These are phyloP conservation scores for Euwallacea fornicatus DNA, from an alignment of 1,140 invertebrate genomes.

Conservation along the genomic window DNA sequence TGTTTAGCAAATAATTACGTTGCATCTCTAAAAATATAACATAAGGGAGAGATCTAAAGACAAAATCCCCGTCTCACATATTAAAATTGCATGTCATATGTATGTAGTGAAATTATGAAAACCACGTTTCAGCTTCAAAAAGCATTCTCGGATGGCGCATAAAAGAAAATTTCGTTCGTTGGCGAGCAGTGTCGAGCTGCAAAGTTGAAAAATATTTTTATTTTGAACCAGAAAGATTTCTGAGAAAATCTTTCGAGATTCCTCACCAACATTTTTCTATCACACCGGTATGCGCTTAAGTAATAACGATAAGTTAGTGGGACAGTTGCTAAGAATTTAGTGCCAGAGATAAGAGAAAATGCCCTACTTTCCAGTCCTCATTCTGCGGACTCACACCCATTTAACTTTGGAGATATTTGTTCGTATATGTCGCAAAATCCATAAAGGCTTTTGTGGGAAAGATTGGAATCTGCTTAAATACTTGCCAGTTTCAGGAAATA, in stretches of 20 bases:
- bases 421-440: too few relatives aligned
- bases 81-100: neutral
- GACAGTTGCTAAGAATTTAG: slow-evolving; percentile 10
- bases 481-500: neutral
- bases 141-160: neutral
- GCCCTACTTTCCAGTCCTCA: neutral
- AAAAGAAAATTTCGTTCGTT: neutral
- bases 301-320: slow-evolving; percentile 10
- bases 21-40: too few relatives aligned
- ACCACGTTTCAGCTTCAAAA: neutral
- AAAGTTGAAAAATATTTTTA: slow-evolving; percentile 1
- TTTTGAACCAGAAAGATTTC: neutral
- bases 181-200: neutral
- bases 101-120: neutral
- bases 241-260: slow-evolving; percentile 1
- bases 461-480: neutral
- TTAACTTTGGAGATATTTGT: too few relatives aligned
- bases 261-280: slow-evolving; percentile 2
- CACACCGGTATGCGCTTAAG: slow-evolving; percentile 4
- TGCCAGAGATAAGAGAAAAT: slow-evolving; percentile 3
- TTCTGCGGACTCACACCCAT: too few relatives aligned
- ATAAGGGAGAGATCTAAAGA: too few relatives aligned
- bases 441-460: too few relatives aligned
- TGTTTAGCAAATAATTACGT: too few relatives aligned
- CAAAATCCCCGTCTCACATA: too few relatives aligned